These are phyloP conservation scores for Neosalanx taihuensis DNA, from an alignment of 2,797 vertebrate genomes.

Conservation along the genomic window DNA sequence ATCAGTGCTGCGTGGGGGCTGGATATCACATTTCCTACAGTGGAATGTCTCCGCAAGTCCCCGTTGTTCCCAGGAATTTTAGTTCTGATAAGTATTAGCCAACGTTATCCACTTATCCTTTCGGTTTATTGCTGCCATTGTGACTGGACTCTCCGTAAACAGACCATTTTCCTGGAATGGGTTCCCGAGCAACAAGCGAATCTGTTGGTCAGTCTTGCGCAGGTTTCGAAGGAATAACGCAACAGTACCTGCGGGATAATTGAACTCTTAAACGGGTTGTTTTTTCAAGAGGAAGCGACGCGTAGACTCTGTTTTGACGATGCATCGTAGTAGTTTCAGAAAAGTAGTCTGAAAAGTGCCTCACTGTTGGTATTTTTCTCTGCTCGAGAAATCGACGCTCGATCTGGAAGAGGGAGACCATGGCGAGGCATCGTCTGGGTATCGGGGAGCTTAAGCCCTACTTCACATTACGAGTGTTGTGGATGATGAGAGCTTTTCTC, in stretches of 20 bases:
- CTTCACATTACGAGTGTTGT: conserved; percentile 56
- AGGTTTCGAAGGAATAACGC: conserved; percentile 47
- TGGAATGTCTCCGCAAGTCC: conserved; percentile 44
- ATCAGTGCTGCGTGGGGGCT: conserved; percentile 41
- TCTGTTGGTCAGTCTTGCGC: conserved; percentile 43
- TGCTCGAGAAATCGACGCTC: conserved; percentile 7
- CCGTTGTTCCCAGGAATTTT: conserved; percentile 20
- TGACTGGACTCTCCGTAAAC: conserved; percentile 9
- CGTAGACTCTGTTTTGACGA: conserved; percentile 41
- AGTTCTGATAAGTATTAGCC: conserved; percentile 17
- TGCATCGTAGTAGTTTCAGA: conserved; percentile 27
- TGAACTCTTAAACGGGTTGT: background rate
- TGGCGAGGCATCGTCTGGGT: conserved; percentile 38
- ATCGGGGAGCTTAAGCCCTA: conserved; percentile 23
- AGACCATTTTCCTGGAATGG: conserved; percentile 34
- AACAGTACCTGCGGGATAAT: conserved; percentile 35
- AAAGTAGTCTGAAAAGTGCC: conserved; percentile 54
- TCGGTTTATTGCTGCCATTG: background rate
- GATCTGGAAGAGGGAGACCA: conserved; percentile 33
- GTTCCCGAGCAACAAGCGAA: conserved; percentile 72
- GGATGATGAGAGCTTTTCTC: conserved; percentile 61
- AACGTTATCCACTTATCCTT: background rate
- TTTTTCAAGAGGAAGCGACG: conserved; percentile 14
- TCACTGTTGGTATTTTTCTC: conserved; percentile 16
- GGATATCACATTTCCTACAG: conserved; percentile 28